Evolutionary conservation across 2,113 vertebrate species (phyloP), one percentile per base, ranked within the genome.

Genomic region (Andinoacara biseriatus): DNA sequence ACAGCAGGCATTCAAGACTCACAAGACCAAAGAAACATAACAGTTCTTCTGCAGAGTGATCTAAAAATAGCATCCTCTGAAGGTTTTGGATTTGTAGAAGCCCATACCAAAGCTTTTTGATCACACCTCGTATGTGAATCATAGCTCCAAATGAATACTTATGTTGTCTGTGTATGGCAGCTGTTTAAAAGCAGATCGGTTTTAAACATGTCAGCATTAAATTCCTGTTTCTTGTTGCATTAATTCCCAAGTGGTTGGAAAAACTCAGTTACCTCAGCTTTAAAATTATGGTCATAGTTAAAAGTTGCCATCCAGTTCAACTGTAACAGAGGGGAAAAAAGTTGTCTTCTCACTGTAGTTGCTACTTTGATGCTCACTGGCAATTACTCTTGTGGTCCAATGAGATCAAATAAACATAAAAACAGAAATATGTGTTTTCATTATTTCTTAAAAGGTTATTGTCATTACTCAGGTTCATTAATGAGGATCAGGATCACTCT

Each of bases 401-500:
- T 40, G 22, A 52, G 13, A 49, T 49, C 49, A 80, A 22, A 76
- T 38, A 43, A 49, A 76, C 60, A 46, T 52, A 4, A 78, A 69
- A 49, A 31, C 26, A 65, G 7, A n/a, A 61, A 74, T 46, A 40
- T 8, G 3, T 18, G 18, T 58, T 59, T 49, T 56, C 35, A 58
- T 33, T 62, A 62, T 62, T 84, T 26, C 22, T 46, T 87, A 14
- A 85, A 85, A 80, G 72, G 63, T 87, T 80, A 75, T 56, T 46
- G 18, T 67, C 74, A 69, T 80, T 90, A 74, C 38, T 87, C 76
- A 77, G 80, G 80, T 74, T 76, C 57, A 65, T 24, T 76, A 74
- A 52, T 43, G 24, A 56, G 52, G 43, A 57, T 59, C 57, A 31
- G 40, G 13, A 11, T 38, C 35, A 22, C 67, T 69, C 22, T 59